These are phyloP conservation scores for Campopleginae sp. DNA, from an alignment of 2,888 invertebrate species.

Conservation along the genomic window DNA sequence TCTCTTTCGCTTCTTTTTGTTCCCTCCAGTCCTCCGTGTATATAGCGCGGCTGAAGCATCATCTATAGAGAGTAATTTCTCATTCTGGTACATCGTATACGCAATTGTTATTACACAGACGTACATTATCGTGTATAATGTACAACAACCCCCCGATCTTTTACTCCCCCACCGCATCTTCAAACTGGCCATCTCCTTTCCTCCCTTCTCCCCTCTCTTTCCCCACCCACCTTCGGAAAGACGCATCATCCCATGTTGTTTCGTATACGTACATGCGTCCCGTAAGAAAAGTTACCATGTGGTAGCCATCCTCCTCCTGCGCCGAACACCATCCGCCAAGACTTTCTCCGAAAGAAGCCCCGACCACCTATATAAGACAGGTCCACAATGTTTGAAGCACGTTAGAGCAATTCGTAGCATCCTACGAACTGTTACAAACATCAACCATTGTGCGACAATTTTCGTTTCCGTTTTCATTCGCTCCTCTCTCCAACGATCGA, in stretches of 20 bases:
- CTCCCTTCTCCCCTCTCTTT: constrained; percentile 57
- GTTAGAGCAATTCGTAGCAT: constrained; percentile 82
- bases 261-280: constrained; percentile 36
- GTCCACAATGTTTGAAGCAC: constrained; percentile 81
- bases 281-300: constrained; percentile 32
- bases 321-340: constrained; percentile 72
- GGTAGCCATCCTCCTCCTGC: constrained; percentile 68
- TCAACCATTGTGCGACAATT: constrained; percentile 45
- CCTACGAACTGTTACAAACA: constrained; percentile 59
- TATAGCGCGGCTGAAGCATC: constrained; percentile 3
- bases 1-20: neutral
- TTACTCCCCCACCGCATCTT: constrained; percentile 55
- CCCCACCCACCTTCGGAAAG: constrained; percentile 69
- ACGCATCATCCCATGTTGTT: constrained; percentile 73
- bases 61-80: constrained; percentile 22
- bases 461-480: constrained; percentile 26
- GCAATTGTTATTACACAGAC: constrained; percentile 15
- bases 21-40: neutral
- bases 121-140: constrained; percentile 22
- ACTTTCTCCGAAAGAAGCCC: constrained; percentile 83
- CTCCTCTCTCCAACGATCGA: constrained; percentile 14
- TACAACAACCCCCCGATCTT: constrained; percentile 60
- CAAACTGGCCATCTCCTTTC: constrained; percentile 14
- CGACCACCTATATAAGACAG: constrained; percentile 83
- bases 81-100: constrained; percentile 27